Percentiles rank a stretch among this genome's conserved stretches.
phyloP scores from a whole-genome alignment of 2,888 invertebrate genomes.

The Plusia festucae region DNA sequence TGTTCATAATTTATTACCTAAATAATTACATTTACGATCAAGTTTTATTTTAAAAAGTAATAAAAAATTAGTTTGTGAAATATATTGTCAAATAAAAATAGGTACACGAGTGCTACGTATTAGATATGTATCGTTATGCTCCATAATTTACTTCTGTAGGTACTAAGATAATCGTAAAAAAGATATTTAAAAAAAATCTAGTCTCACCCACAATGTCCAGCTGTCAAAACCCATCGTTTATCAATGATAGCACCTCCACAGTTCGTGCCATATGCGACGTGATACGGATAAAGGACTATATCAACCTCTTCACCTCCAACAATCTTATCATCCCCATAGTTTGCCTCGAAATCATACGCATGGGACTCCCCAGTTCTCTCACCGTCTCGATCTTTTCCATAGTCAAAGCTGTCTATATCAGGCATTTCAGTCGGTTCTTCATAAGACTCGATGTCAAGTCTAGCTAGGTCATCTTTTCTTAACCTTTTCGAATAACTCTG shows the following conservation, averaged over 20 bases:
- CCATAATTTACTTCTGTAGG: neutral
- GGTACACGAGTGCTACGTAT: neutral
- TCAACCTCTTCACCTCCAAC: slow-evolving; percentile 82
- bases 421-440: slow-evolving; percentile 74
- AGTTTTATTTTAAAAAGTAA: too few species aligned
- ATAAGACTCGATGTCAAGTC: slow-evolving; percentile 75
- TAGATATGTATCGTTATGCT: neutral
- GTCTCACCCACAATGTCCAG: slow-evolving; percentile 86
- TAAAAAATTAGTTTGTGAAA: too few species aligned
- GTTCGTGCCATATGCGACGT: slow-evolving; percentile 80
- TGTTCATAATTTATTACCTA: neutral
- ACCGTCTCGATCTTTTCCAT: slow-evolving; percentile 58
- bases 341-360: slow-evolving; percentile 45
- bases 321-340: slow-evolving; percentile 77
- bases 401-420: slow-evolving; percentile 76
- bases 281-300: slow-evolving; percentile 83
- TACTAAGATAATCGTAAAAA: neutral
- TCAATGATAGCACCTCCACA: slow-evolving; percentile 85
- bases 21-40: too few species aligned
- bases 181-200: neutral
- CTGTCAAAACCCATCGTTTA: slow-evolving; percentile 80
- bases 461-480: slow-evolving; percentile 48
- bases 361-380: slow-evolving; percentile 36
- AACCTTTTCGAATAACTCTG: slow-evolving; percentile 29
- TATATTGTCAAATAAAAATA: neutral